These are phyloP conservation scores for Phrynosoma blainvillii DNA, from an alignment of 2,113 vertebrate genomes.

Conservation along the genomic window DNA sequence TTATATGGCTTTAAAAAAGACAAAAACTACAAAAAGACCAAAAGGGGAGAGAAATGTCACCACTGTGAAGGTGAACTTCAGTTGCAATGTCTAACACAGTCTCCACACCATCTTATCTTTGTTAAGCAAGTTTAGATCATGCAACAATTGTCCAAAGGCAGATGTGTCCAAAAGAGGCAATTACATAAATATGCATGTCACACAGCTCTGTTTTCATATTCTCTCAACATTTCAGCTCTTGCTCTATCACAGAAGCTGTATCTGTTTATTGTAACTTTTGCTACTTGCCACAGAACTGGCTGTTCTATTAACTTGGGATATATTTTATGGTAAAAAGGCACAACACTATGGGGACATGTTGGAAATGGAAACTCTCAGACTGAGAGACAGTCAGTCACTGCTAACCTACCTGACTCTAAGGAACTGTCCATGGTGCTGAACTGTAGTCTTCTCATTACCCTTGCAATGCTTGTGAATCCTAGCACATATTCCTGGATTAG, in stretches of 20 bases:
- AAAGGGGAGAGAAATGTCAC: conserved; percentile 60
- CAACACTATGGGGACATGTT: neutral
- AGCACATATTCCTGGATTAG: neutral
- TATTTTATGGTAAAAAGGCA: conserved; percentile 13
- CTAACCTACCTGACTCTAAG: neutral
- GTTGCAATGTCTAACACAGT: conserved; percentile 52
- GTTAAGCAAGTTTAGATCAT: conserved; percentile 58
- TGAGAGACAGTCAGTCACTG: neutral
- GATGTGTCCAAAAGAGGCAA: conserved; percentile 37
- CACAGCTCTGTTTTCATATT: conserved; percentile 21
- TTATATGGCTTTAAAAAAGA: conserved; percentile 56
- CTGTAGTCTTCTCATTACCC: neutral
- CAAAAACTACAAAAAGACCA: conserved; percentile 46
- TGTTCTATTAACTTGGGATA: neutral
- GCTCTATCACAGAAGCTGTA: neutral
- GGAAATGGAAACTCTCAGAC: neutral
- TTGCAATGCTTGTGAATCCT: neutral
- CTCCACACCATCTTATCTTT: conserved; percentile 67
- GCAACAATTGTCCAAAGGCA: conserved; percentile 48
- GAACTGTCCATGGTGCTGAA: conserved; percentile 18
- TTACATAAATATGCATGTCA: conserved; percentile 52
- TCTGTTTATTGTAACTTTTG: neutral
- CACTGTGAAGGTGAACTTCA: conserved; percentile 69
- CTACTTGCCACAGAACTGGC: neutral
- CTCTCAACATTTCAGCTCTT: neutral